Percentiles rank a stretch among this genome's conserved stretches.
These are phyloP conservation scores for Pycnomerus fuliginosus DNA, from an alignment of 2,888 invertebrate genomes.

Conservation along the genomic window DNA sequence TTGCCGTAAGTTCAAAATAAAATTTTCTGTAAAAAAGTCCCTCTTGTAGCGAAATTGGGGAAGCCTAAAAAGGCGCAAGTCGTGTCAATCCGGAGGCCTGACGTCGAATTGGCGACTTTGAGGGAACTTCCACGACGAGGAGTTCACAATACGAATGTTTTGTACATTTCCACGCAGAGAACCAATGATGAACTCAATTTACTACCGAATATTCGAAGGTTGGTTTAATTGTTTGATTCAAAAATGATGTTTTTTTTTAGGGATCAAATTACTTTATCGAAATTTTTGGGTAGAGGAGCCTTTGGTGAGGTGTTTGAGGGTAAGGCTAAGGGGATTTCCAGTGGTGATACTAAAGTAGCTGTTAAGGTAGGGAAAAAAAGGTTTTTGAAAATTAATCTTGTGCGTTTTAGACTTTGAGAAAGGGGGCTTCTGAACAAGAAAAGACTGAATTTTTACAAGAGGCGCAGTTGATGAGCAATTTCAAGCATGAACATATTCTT, in stretches of 20 bases:
- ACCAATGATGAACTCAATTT: constrained; percentile 62
- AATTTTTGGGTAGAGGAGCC: constrained; percentile 92
- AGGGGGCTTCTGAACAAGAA: constrained; percentile 87
- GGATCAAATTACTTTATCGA: constrained; percentile 82
- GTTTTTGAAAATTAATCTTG: constrained; percentile 3
- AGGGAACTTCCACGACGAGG: constrained; percentile 74
- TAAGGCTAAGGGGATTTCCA: constrained; percentile 66
- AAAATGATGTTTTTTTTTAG: constrained; percentile 29
- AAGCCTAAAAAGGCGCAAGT: constrained; percentile 67
- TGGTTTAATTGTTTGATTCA: constrained; percentile 1
- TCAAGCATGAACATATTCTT: constrained; percentile 94
- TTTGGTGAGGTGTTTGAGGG: constrained; percentile 98
- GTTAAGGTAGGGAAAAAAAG: constrained; percentile 79
- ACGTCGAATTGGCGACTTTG: constrained; percentile 83
- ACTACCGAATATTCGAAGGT: constrained; percentile 79
- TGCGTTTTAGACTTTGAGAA: constrained; percentile 90
- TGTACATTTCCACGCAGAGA: constrained; percentile 67
- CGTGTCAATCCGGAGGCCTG: constrained; percentile 55
- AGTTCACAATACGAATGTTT: constrained; percentile 79
- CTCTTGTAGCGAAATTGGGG: constrained; percentile 48
- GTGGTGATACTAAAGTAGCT: constrained; percentile 77
- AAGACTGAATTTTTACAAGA: constrained; percentile 94
- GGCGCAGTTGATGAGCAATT: constrained; percentile 95
- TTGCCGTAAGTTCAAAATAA: constrained; percentile 54
- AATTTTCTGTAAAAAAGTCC: constrained; percentile 4